phyloP scores from a whole-genome alignment of 2,797 vertebrate genomes.

The Oreochromis grahami region DNA sequence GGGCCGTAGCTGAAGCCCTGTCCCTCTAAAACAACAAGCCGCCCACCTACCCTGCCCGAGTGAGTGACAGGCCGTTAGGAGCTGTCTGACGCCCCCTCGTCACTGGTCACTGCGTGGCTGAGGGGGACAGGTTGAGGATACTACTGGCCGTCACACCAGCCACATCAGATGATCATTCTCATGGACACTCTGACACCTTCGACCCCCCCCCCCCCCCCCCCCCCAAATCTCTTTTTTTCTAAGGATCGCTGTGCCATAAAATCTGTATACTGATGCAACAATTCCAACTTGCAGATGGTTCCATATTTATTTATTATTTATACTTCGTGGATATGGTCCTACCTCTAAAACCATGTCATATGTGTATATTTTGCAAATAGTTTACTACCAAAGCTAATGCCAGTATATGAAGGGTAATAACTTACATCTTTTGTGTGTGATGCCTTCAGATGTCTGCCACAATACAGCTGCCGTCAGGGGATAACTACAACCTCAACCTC shows the following conservation, averaged over 20 bases:
- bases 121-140: constrained; percentile 49
- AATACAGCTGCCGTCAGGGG: constrained; percentile 83
- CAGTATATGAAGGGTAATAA: background rate
- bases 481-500: constrained; percentile 82
- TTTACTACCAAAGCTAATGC: background rate
- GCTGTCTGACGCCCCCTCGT: constrained; percentile 44
- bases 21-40: constrained; percentile 22
- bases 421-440: background rate
- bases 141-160: constrained; percentile 43
- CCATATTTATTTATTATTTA: background rate
- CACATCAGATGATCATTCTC: constrained; percentile 48
- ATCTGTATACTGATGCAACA: background rate
- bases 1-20: constrained; percentile 1
- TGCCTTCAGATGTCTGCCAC: constrained; percentile 78
- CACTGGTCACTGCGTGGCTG: constrained; percentile 46
- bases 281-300: background rate
- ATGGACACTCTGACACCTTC: constrained; percentile 38
- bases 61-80: constrained; percentile 62
- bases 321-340: background rate
- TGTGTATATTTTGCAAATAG: background rate
- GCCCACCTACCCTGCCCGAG: background rate
- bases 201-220: background rate
- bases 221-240: background rate
- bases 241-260: background rate
- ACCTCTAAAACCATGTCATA: background rate